A percentile compares a stretch with the other conserved stretches of the same genome.
phyloP scores from a whole-genome alignment of 2,888 invertebrate genomes.

The Ellobium chinense region DNA sequence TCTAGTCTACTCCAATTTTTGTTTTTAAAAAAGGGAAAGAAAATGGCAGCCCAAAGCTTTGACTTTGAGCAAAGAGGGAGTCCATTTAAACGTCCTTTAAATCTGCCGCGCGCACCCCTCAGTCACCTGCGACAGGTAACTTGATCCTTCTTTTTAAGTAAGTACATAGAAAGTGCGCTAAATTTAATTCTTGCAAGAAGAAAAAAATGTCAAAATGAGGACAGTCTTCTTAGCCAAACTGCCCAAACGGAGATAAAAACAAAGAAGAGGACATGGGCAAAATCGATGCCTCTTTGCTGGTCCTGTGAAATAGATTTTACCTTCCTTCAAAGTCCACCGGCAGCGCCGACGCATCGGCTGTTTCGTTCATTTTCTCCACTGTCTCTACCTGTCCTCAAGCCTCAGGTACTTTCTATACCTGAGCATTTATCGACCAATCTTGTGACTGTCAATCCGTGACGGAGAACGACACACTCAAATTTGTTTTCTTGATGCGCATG shows the following conservation, averaged over 20 bases:
- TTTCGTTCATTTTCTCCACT: conserved; percentile 28
- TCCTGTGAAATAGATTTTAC: conserved; percentile 42
- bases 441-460: background rate
- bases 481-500: conserved; percentile 36
- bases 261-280: background rate
- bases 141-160: conserved; percentile 7
- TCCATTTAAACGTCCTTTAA: background rate
- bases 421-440: conserved; percentile 20
- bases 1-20: conserved; percentile 16
- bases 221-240: too few species aligned
- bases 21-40: too few species aligned
- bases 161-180: background rate
- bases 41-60: too few species aligned
- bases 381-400: background rate
- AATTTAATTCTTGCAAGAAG: background rate
- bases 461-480: conserved; percentile 6
- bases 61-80: too few species aligned
- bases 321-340: conserved; percentile 64
- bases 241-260: background rate
- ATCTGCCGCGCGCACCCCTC: background rate
- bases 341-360: conserved; percentile 49
- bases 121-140: background rate
- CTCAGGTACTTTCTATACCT: conserved; percentile 6
- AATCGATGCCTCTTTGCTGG: too few species aligned
- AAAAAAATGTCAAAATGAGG: background rate